A percentile compares a stretch with the other conserved stretches of the same genome.
These are phyloP conservation scores for Brenthis daphne DNA, from an alignment of 2,888 invertebrate species.

Conservation along the genomic window DNA sequence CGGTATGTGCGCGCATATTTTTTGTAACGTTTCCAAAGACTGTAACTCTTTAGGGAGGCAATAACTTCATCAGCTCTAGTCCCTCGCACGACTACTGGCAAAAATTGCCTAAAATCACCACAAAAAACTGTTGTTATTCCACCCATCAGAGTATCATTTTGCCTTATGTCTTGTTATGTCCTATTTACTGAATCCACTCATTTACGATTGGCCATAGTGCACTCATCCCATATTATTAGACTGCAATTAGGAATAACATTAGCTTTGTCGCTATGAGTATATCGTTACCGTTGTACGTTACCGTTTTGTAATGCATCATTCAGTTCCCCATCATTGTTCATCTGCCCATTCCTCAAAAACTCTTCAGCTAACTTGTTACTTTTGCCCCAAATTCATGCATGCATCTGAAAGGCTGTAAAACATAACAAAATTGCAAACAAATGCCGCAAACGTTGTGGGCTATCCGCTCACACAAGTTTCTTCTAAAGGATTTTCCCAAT, in stretches of 20 bases:
- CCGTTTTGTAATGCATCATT: conserved; percentile 16
- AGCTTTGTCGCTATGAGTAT: conserved; percentile 43
- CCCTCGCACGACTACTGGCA: too few relatives aligned
- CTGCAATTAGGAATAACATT: conserved; percentile 45
- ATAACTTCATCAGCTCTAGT: too few relatives aligned
- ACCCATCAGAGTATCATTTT: conserved; percentile 33
- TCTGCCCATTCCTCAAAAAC: neutral
- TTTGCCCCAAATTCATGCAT: neutral
- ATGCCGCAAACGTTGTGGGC: neutral
- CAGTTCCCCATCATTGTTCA: neutral
- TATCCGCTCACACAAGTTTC: conserved; percentile 23
- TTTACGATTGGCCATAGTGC: conserved; percentile 40
- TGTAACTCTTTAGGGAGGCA: too few relatives aligned
- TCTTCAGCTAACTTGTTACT: neutral
- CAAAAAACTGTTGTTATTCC: conserved; percentile 34
- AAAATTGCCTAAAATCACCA: too few relatives aligned
- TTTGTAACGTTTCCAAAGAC: too few relatives aligned
- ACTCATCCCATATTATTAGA: conserved; percentile 45
- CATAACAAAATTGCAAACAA: neutral
- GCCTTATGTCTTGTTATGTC: conserved; percentile 25
- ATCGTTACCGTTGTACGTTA: neutral
- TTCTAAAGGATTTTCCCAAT: conserved; percentile 18
- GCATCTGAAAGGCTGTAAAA: neutral
- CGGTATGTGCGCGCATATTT: too few relatives aligned
- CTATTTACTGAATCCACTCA: conserved; percentile 40